These are phyloP conservation scores for Ammodytes dubius DNA, from an alignment of 2,113 vertebrate genomes.

Conservation along the genomic window DNA sequence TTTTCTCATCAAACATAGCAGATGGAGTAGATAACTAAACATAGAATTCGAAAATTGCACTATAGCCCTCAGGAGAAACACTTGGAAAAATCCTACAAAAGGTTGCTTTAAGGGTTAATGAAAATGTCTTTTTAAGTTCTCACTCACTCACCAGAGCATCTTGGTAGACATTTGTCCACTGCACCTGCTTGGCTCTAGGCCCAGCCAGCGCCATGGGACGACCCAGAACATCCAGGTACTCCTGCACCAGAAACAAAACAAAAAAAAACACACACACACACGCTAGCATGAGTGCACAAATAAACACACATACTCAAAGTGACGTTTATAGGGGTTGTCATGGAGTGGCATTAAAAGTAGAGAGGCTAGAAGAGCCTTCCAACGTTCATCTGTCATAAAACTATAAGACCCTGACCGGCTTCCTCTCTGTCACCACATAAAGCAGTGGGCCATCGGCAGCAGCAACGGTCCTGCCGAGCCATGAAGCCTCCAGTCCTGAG, in stretches of 20 bases:
- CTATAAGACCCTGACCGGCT: constrained; percentile 67
- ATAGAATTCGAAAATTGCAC: neutral
- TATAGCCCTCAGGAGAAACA: neutral
- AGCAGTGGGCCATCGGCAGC: constrained; percentile 65
- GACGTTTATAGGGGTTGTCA: constrained; percentile 53
- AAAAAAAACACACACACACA: constrained; percentile 27
- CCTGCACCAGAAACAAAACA: constrained; percentile 82
- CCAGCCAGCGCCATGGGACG: constrained; percentile 98
- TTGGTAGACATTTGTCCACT: constrained; percentile 99
- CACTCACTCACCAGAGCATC: constrained; percentile 92
- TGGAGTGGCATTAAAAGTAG: constrained; percentile 56
- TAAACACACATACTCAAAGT: constrained; percentile 57
- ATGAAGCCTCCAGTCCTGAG: constrained; percentile 69
- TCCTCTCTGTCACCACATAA: constrained; percentile 73
- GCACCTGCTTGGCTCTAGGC: constrained; percentile 93
- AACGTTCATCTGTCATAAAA: constrained; percentile 72
- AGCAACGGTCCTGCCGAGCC: constrained; percentile 54
- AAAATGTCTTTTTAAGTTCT: neutral
- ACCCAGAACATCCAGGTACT: constrained; percentile 97
- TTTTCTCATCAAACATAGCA: neutral
- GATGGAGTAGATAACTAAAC: neutral
- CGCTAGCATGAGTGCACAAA: neutral
- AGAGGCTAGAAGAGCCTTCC: constrained; percentile 49
- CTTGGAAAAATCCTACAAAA: neutral
- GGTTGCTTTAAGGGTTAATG: neutral